Conservation (phyloP, 1,140 invertebrate species). For the Gonatopus flavifemur region DNA sequence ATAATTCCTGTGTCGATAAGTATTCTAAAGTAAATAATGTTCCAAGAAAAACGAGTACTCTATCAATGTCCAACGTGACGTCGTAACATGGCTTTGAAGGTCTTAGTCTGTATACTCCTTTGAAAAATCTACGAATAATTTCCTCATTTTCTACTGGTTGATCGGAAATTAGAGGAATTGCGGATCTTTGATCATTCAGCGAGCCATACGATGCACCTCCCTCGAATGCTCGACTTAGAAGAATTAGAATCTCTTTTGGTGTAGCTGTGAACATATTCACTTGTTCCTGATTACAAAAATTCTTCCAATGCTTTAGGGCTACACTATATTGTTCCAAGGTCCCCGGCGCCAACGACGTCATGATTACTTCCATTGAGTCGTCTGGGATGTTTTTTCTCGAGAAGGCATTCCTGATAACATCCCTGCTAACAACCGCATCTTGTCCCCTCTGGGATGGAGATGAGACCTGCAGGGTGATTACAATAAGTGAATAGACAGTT, state of each 20-base stretch:
- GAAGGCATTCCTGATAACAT: conserved; percentile 16
- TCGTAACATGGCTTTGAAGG: conserved; percentile 33
- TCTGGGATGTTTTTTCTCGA: not conserved
- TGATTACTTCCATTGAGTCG: conserved; percentile 3
- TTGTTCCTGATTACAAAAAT: conserved; percentile 17
- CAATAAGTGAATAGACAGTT: no score
- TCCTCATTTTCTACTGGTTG: conserved; percentile 16
- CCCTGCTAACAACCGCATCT: not conserved
- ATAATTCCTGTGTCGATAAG: no score
- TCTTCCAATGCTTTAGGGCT: conserved; percentile 10
- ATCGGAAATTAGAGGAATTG: conserved; percentile 22
- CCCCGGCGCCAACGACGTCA: conserved; percentile 10
- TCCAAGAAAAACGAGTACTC: conserved; percentile 28
- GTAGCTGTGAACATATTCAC: not conserved
- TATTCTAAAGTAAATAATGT: no score
- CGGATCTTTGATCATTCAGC: conserved; percentile 26
- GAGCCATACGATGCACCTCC: conserved; percentile 9
- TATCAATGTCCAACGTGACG: conserved; percentile 30
- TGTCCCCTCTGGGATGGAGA: conserved; percentile 1
- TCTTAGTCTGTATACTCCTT: conserved; percentile 25
- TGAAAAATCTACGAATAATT: conserved; percentile 26
- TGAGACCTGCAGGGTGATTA: no score
- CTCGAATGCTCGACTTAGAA: conserved; percentile 11
- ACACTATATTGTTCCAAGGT: no score
- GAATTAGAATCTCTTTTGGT: not conserved